Evolutionary conservation across 2,113 vertebrate species (phyloP).

Genomic region (Atlantisia rogersi): DNA sequence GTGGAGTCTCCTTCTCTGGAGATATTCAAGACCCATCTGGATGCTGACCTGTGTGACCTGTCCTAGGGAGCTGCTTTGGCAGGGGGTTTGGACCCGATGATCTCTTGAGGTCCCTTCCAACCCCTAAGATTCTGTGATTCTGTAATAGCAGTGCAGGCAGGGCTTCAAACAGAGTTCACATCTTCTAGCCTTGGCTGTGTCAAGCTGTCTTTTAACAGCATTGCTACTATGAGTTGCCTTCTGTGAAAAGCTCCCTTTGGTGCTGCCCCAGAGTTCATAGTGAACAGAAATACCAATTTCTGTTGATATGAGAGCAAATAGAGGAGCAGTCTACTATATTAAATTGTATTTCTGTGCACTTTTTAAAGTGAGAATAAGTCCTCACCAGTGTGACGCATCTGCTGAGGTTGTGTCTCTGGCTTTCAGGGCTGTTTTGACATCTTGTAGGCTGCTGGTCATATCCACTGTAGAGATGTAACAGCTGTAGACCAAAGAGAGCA

Average conservation of each 20-base stretch:
- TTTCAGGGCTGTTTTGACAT: neutral
- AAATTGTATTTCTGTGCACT: neutral
- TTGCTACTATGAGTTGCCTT: neutral
- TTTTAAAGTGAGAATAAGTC: neutral
- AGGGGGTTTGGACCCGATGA: no score
- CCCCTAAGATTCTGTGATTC: no score
- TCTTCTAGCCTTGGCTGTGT: accelerated
- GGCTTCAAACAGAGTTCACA: accelerated
- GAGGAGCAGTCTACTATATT: neutral
- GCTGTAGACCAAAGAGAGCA: neutral
- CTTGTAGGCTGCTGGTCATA: neutral
- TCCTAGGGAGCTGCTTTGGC: no score
- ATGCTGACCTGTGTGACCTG: no score
- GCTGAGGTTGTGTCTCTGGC: neutral
- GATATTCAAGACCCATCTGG: no score
- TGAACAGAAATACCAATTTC: neutral
- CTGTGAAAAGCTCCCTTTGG: neutral
- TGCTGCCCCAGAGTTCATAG: neutral
- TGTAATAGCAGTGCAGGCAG: neutral
- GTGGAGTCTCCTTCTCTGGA: no score
- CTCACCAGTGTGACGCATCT: neutral
- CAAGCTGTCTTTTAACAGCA: accelerated
- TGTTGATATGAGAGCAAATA: neutral
- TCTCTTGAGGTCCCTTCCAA: no score
- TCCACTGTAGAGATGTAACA: neutral